Base-by-base conservation (phyloP, 2,888 invertebrate genomes). In the Ptychoptera contaminata region DNA sequence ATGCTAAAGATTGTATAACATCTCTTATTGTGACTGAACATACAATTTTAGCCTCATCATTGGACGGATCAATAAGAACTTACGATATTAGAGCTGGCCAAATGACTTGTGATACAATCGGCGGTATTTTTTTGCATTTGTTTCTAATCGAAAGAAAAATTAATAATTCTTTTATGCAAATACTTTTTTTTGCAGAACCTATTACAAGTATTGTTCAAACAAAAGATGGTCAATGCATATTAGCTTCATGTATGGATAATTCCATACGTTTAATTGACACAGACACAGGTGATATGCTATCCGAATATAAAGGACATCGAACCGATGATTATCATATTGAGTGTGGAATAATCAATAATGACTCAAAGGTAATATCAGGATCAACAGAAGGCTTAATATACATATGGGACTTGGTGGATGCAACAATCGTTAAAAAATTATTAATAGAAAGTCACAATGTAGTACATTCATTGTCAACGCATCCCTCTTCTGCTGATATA, bases 51-150 rank as follows among this genome's bases (percentile, higher is more conserved):
- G 79, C 88, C 0, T 82, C 84, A 7, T 94, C 93, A 0, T 79
- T 93, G 1, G 98, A 98, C 63, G 80, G 86, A 35, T 81, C 80
- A 55, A 73, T 90, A 10, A 67, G 98, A 11, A 68, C 83, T 48
- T 99, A 98, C 60, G 98, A 97, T 67, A 73, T 99, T 40, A 70
- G 98, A 43, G 78, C 79, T 51, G 96, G 93, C 0, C 76, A 81
- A 58, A 70, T 94, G 60, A 72, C 75, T 45, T 73, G 79, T 1
- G 96, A 97, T 65, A 85, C 80, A 59, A 72, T 93, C 42, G 91
- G 90, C 23, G 23, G 23, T 23, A 23, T 23, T 23, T 7, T 23
- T 23, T 23, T 23, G 7, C 23, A 50, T n/a, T n/a, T n/a, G n/a
- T n/a, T n/a, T n/a, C n/a, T n/a, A n/a, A n/a, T n/a, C n/a, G n/a